Evolutionary conservation across 2,797 vertebrate genomes (phyloP).

Genomic region (Propithecus deckenii): DNA sequence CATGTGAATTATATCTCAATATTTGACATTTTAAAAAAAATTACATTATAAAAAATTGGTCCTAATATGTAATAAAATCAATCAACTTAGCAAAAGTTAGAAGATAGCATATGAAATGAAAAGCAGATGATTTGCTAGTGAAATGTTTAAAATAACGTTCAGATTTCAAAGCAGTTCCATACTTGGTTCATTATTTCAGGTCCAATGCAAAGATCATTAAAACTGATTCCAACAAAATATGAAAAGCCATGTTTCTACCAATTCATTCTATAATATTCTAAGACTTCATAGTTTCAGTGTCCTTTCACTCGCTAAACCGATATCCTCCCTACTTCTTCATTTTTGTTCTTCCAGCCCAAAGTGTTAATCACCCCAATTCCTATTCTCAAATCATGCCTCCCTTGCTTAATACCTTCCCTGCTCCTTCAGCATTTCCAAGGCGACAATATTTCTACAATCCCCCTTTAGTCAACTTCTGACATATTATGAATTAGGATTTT

Average conservation of each 20-base stretch:
- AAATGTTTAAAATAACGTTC: constrained; percentile 46
- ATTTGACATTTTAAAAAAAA: neutral
- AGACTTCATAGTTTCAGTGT: neutral
- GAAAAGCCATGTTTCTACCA: constrained; percentile 21
- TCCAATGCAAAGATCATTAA: constrained; percentile 12
- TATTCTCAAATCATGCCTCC: neutral
- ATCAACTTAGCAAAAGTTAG: neutral
- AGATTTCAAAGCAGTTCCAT: constrained; percentile 40
- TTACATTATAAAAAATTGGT: neutral
- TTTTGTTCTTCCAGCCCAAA: neutral
- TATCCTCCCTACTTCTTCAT: neutral
- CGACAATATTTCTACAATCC: neutral
- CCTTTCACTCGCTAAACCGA: neutral
- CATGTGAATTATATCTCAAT: neutral
- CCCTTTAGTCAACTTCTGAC: neutral
- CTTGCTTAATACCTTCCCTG: neutral
- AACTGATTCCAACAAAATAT: constrained; percentile 31
- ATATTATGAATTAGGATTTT: constrained; percentile 4
- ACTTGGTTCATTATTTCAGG: constrained; percentile 15
- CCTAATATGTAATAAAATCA: neutral
- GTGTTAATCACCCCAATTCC: neutral
- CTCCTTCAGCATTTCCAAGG: neutral
- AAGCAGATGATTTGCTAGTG: neutral
- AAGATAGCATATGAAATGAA: neutral
- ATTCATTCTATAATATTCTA: constrained; percentile 12